Base-by-base conservation (phyloP, 1,140 invertebrate species). In the Orchestia grillus region DNA sequence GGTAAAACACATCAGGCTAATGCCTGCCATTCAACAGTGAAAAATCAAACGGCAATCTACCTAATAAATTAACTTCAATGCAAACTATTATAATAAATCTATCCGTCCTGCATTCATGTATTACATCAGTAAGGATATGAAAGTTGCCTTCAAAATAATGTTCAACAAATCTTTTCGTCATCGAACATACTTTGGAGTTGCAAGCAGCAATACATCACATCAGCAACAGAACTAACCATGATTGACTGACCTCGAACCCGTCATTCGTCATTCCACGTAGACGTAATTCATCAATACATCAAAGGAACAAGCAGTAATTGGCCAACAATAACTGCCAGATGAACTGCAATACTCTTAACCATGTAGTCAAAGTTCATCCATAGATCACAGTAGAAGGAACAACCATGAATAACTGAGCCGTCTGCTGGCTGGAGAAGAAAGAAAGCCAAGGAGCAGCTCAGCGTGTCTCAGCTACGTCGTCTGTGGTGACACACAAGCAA, bases 401-500 rank as follows among this genome's bases (percentile, higher is more conserved):
- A 77, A 36, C 62, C 62, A 77, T 77, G 62, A 77, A 77, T 77
- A 53, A 19, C 47, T 53, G 47, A 19, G 6, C 47, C 11, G 15
- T 77, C 36, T 15, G 6, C 47, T 53, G 1, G 28, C 62, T 77
- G 36, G 62, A 36, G 36, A 77, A 77, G 11, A 77, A 77, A 77
- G 62, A 28, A 77, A 77, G 62, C 62, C 36, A 77, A 77, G 62
- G 62, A 77, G 62, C 62, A 77, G 62, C 62, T 77, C 11, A 77
- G 62, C 62, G 62, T 23, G 62, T 77, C 62, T 77, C 62, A 77
- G 62, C 62, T 77, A 77, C 62, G 62, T 77, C 62, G 62, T 77
- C 62, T 77, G 62, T 77, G 62, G 62, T 77, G 62, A 77, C 62
- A 94, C 92, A 94, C 92, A 94, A 44, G 44, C 92, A 94, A 47